Base-by-base conservation (phyloP, 2,797 vertebrate species). In the Cyprinella venusta region DNA sequence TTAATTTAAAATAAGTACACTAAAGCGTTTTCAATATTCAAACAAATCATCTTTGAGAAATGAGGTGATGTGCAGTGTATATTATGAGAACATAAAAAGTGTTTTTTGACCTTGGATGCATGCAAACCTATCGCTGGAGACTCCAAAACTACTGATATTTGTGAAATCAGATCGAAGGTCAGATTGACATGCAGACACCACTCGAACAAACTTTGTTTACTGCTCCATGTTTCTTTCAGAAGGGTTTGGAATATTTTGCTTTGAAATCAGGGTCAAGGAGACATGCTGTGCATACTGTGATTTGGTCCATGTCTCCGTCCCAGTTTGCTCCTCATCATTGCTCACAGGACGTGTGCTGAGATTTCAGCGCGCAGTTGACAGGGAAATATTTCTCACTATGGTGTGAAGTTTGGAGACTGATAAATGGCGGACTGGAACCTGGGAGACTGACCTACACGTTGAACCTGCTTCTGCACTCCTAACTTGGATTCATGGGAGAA, bases 371-470 rank as follows among this genome's bases (percentile, higher is more conserved):
- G 50, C 19, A 50, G 84, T 81, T 65, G 52, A 74, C 45, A 83
- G 68, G 72, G 40, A 85, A 59, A 48, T 63, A 81, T 81, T 84
- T 85, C 24, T 85, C 81, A 82, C 84, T 56, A 71, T 84, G 84
- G 74, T 79, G 84, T 81, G 64, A 81, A 54, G 52, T 64, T 83
- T 79, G 36, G 40, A 67, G 61, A 78, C 24, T 77, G 74, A 82
- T 67, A 77, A 70, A 79, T 76, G 76, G 72, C 54, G 50, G 18
- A 54, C 56, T 13, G 52, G 69, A 74, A 74, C 36, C 21, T 30
- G 21, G 50, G 36, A 50, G 59, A 15, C 30, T 65, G 48, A 76
- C 26, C 21, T 52, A 67, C 38, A 68, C 8, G 15, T 54, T 38
- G 77, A 69, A 40, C 52, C 77, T 80, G 42, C 8, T 18, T 63